Conservation (phyloP, 1,140 invertebrate genomes). For the Aporrectodea caliginosa region DNA sequence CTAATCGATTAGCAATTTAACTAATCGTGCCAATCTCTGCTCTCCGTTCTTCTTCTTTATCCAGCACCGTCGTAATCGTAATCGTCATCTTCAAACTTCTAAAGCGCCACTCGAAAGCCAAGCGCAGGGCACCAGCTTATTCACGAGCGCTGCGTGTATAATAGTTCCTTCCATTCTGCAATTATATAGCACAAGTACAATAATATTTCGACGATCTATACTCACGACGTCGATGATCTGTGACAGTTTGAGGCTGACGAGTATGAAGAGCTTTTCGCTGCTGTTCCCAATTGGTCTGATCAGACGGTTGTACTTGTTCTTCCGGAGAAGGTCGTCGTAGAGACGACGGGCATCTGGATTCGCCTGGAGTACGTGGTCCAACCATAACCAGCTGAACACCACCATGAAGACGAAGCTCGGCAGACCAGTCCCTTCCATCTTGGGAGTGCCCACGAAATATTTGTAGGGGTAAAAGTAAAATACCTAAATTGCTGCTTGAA, state of each 20-base stretch:
- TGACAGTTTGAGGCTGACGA: constrained; percentile 22
- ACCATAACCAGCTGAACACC: not conserved
- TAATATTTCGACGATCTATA: constrained; percentile 42
- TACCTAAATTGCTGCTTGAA: not conserved
- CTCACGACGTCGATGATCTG: constrained; percentile 97
- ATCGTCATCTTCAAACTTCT: too few relatives aligned
- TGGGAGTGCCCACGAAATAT: not conserved
- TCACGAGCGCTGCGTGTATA: too few relatives aligned
- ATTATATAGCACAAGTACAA: too few relatives aligned
- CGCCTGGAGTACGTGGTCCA: not conserved
- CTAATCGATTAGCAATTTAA: too few relatives aligned
- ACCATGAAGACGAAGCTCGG: not conserved
- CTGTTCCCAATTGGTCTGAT: constrained; percentile 87
- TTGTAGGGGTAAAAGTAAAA: not conserved
- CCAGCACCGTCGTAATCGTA: too few relatives aligned
- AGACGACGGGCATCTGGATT: constrained; percentile 31
- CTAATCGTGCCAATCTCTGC: too few relatives aligned
- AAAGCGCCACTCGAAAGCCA: too few relatives aligned
- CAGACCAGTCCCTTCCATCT: not conserved
- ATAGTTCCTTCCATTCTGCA: too few relatives aligned
- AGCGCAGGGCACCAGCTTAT: too few relatives aligned
- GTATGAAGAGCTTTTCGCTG: constrained; percentile 61
- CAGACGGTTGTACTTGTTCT: constrained; percentile 91
- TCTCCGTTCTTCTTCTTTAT: too few relatives aligned
- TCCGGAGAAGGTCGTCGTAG: constrained; percentile 61